Evolutionary conservation across 2,888 invertebrate species (phyloP), one percentile per base, ranked within the genome.

Genomic region (Plagodis pulveraria): DNA sequence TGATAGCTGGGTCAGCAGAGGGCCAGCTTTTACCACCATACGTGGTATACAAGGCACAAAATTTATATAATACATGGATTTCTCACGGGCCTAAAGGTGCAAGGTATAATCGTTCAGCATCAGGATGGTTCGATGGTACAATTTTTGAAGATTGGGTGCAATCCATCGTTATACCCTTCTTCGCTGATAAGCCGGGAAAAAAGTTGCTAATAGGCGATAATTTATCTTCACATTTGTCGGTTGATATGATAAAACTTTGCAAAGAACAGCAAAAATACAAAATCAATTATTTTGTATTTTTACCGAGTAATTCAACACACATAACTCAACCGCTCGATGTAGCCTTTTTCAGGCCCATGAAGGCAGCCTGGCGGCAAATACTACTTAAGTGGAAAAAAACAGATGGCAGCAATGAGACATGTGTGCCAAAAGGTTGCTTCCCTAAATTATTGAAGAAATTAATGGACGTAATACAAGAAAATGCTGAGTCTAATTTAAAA

Each of bases 11-110:
- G 0, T 74, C 72, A 51, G 83, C 83, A 10, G 69, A 56, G 42
- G 86, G 86, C 5, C 58, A 66, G 38, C 12, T 79, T 5, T 59
- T 84, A 22, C 81, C 84, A 7, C 71, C 74, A 22, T 86, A 84
- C 66, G 77, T 84, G 6, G 77, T 83, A 0, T 84, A 84, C 63
- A 56, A 60, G 47, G 32, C 60, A 34, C n/a, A 73, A 54, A 52
- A 81, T 48, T 34, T 86, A 11, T 83, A 74, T 34, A 43, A 55
- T 8, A 70, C 76, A 4, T 88, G 87, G 86, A 72, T 66, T 4
- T 66, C 65, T 57, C 72, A 73, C 38, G 87, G 56, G 6, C 50
- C 47, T 8, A 35, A 46, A 34, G 47, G 50, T 9, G 41, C 47
- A 9, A 47, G 47, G 42, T 54, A 84, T 64, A 87, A 84, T 64